Evolutionary conservation across 2,113 vertebrate genomes (phyloP), one percentile per base, ranked within the genome.

Genomic region (Pagrus major): DNA sequence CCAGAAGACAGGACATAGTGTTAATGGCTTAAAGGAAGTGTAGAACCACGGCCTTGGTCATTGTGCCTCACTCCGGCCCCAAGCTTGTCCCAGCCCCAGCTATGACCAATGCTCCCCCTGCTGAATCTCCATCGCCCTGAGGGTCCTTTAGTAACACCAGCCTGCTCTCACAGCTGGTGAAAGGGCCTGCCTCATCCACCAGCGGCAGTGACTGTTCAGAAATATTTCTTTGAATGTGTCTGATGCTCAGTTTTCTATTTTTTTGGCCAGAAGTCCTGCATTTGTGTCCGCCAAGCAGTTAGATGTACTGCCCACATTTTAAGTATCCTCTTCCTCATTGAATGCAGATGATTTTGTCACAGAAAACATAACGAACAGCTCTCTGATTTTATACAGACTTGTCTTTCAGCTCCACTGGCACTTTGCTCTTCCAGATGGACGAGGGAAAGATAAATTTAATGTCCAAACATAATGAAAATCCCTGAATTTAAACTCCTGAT

Each of bases 121-220:
- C 47, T 78, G 39, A 78, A 72, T 58, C 37, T 42, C 33, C 75
- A 58, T n/a, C 47, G 55, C 61, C 83, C 68, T 58, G 5, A n/a
- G 33, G 64, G 58, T 66, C 80, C 58, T 16, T 6, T 18, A 37
- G 21, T 25, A 54, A 18, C 25, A 67, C 71, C 71, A 68, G 71
- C 63, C 60, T 68, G 59, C 63, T 83, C 31, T 46, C 55, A 65
- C 54, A 78, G 83, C 65, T 65, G 49, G 39, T 78, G 39, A 55
- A 71, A 51, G 7, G 21, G 10, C 33, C 39, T 55, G 15, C 67
- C 41, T 47, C 18, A 2, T 78, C 44, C 33, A 73, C 52, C 37
- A 39, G 39, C 37, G 25, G 47, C 15, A 54, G 29, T 21, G 29
- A 64, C 56, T 44, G 37, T 59, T 56, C 3, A 10, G 15, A n/a